phyloP scores from a whole-genome alignment of 2,113 vertebrate genomes.

The Hyaena hyaena region DNA sequence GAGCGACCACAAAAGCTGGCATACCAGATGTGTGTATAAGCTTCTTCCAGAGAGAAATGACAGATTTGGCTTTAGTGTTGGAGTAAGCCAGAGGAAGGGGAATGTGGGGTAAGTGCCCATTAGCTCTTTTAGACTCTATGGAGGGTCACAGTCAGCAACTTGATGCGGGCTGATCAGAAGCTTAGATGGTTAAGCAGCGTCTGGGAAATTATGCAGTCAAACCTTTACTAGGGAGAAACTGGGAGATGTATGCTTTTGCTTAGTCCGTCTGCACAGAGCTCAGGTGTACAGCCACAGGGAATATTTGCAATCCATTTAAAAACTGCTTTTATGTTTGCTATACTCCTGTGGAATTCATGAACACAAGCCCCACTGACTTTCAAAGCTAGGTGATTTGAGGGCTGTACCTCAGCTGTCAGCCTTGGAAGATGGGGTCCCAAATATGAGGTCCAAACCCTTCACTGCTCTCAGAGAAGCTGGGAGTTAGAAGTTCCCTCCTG shows the following conservation, averaged over 20 bases:
- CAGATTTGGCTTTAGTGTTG: not conserved
- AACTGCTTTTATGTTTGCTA: not conserved
- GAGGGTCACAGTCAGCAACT: not conserved
- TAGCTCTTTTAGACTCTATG: not conserved
- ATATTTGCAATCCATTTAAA: not conserved
- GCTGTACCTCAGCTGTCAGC: not conserved
- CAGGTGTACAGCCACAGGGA: not conserved
- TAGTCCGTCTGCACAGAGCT: not conserved
- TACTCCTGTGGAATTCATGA: not conserved
- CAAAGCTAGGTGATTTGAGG: not conserved
- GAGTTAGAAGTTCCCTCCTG: not conserved
- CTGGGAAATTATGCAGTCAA: not conserved
- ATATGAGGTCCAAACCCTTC: not conserved
- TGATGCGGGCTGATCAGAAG: not conserved
- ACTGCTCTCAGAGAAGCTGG: not conserved
- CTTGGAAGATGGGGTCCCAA: not conserved
- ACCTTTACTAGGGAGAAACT: not conserved
- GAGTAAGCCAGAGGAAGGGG: not conserved
- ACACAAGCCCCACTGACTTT: not conserved
- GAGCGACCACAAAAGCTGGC: not conserved
- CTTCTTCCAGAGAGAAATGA: not conserved
- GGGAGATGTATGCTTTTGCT: not conserved
- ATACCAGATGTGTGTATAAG: not conserved
- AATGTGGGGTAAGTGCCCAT: not conserved
- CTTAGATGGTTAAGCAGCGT: not conserved